A percentile compares a stretch with the other conserved stretches of the same genome.
phyloP scores from a whole-genome alignment of 2,113 vertebrate genomes.

The Chiloscyllium plagiosum region DNA sequence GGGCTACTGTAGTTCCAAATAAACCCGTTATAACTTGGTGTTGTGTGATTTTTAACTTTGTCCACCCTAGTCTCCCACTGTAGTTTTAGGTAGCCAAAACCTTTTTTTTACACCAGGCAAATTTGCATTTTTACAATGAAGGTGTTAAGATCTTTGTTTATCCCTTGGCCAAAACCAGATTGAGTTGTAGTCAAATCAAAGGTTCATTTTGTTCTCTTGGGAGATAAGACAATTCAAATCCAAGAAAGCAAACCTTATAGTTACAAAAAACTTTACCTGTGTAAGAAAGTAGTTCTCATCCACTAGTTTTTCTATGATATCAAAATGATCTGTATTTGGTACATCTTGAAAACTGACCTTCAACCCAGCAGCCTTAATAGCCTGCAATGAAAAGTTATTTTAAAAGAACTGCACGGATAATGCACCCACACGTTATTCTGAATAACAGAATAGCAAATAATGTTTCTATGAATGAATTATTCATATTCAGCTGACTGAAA shows the following conservation, averaged over 20 bases:
- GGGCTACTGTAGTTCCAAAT: too few relatives aligned
- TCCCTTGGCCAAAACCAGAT: too few relatives aligned
- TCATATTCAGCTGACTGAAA: not conserved
- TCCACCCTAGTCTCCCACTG: too few relatives aligned
- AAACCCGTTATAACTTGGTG: too few relatives aligned
- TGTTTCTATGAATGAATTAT: not conserved
- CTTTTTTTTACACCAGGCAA: too few relatives aligned
- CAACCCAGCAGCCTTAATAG: slow-evolving; percentile 46
- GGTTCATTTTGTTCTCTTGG: too few relatives aligned
- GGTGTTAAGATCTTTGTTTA: too few relatives aligned
- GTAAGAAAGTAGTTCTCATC: slow-evolving; percentile 49
- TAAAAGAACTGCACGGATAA: not conserved
- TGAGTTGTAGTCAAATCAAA: too few relatives aligned
- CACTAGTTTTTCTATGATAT: slow-evolving; percentile 55
- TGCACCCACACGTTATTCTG: not conserved
- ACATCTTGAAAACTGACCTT: slow-evolving; percentile 50
- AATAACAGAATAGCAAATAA: not conserved
- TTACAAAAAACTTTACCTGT: slow-evolving; percentile 50
- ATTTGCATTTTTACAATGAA: too few relatives aligned
- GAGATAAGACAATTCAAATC: too few relatives aligned
- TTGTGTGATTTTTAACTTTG: too few relatives aligned
- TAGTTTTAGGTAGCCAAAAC: too few relatives aligned
- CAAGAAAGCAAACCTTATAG: not conserved
- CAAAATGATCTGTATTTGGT: slow-evolving; percentile 54
- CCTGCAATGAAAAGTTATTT: slow-evolving; percentile 31